Evolutionary conservation across 2,888 invertebrate species (phyloP).

Genomic region (Drosophila kokeensis): DNA sequence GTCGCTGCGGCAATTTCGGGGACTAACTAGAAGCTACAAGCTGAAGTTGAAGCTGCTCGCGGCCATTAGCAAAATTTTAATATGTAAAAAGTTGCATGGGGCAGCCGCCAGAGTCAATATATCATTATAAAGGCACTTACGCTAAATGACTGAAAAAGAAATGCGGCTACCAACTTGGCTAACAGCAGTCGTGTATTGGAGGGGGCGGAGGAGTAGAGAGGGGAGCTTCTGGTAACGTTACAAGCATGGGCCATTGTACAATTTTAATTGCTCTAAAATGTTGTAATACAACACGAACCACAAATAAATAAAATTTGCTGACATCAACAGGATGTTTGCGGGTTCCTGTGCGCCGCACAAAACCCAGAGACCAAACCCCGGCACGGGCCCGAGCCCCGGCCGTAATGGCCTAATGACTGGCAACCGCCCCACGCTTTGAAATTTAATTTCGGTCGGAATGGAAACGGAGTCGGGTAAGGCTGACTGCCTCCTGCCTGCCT

Average conservation of each 20-base stretch:
- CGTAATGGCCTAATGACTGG: constrained; percentile 60
- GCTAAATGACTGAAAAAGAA: constrained; percentile 58
- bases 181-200: constrained; percentile 14
- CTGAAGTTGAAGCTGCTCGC: constrained; percentile 14
- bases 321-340: constrained; percentile 78
- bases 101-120: constrained; percentile 61
- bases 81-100: constrained; percentile 17
- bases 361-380: constrained; percentile 12
- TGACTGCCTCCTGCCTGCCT: constrained; percentile 9
- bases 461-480: constrained; percentile 9
- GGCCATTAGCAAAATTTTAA: constrained; percentile 23
- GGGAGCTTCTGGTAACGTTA: not conserved
- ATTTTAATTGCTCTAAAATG: constrained; percentile 78
- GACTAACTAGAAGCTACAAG: constrained; percentile 11
- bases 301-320: constrained; percentile 79
- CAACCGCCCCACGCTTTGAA: constrained; percentile 54
- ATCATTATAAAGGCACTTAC: constrained; percentile 68
- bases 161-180: constrained; percentile 44
- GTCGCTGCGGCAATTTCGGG: constrained; percentile 37
- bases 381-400: constrained; percentile 6
- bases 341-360: constrained; percentile 57
- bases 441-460: constrained; percentile 54
- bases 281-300: constrained; percentile 78
- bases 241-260: constrained; percentile 63
- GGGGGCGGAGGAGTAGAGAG: not conserved